Evolutionary conservation across 2,797 vertebrate genomes (phyloP), one percentile per base, ranked within the genome.

Genomic region (Semotilus atromaculatus): DNA sequence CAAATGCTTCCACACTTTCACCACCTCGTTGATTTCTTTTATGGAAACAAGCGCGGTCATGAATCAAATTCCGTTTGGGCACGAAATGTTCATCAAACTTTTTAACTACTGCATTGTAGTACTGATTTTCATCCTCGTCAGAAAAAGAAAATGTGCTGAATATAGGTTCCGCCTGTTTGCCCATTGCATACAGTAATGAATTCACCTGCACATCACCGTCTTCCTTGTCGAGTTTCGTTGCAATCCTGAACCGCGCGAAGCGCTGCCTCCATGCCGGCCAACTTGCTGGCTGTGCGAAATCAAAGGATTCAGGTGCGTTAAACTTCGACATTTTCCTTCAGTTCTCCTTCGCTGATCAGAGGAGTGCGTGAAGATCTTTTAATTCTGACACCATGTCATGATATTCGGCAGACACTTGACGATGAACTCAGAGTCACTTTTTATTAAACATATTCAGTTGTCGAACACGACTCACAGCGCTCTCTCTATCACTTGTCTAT

Each of bases 61-160:
- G 84, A 6, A 88, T 83, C 8, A 77, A 10, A 4, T 86, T 86
- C 11, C 60, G 31, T 71, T 67, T 72, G 0, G 45, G 80, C 40
- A 85, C 36, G 14, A 85, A 86, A 53, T 88, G 73, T 14, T 68
- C 74, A 7, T 85, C 67, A 40, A 83, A 68, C 29, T 62, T 83
- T 6, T 7, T 76, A 13, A 85, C 19, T 29, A 80, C 51, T 5
- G 2, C 31, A 0, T 64, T 58, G 36, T 83, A 77, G 7, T 86
- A 68, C 2, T 81, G 16, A 1, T 74, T 31, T 3, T 72, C 64
- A 5, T 81, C 43, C 1, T 26, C 48, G 0, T 2, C 10, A 0
- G 34, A n/a, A n/a, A 81, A 82, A 0, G 6, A 7, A 77, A 87
- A 88, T 0, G 78, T 76, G 31, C 66, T 87, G 2, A 83, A 85